Evolutionary conservation across 2,888 invertebrate species (phyloP).

Genomic region (Xestoiulus laeticollis): DNA sequence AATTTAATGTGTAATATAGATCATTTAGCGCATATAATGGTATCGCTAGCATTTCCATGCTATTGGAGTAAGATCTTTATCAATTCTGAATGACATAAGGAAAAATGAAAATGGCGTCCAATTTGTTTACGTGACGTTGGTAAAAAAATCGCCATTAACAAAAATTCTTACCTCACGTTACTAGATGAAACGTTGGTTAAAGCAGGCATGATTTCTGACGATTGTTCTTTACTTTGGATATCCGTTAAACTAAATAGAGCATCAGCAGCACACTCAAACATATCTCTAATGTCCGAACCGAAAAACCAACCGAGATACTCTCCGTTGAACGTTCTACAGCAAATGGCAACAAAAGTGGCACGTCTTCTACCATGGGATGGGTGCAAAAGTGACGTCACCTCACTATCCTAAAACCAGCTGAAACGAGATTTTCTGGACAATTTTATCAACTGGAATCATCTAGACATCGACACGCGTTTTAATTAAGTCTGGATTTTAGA

Average conservation of each 20-base stretch:
- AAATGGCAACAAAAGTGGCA: conserved; percentile 23
- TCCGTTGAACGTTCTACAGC: conserved; percentile 38
- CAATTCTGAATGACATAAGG: background rate
- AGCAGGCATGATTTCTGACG: conserved; percentile 55
- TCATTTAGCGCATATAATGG: background rate
- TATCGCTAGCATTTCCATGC: background rate
- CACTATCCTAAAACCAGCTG: background rate
- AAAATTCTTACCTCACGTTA: conserved; percentile 55
- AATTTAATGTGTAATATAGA: background rate
- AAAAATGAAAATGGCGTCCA: conserved; percentile 46
- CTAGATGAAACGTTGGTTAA: conserved; percentile 51
- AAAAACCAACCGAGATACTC: conserved; percentile 45
- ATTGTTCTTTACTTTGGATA: conserved; percentile 53
- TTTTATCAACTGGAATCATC: background rate
- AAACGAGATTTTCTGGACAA: background rate
- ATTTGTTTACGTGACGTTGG: conserved; percentile 46
- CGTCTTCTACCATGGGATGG: conserved; percentile 23
- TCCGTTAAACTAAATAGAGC: conserved; percentile 56
- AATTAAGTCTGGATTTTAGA: background rate
- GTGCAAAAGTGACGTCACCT: conserved; percentile 42
- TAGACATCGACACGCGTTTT: background rate
- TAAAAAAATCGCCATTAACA: conserved; percentile 29
- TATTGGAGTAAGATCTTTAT: background rate
- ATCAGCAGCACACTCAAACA: conserved; percentile 56
- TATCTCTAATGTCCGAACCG: conserved; percentile 54